Base-by-base conservation (phyloP, 2,113 vertebrate species). In the Neoarius graeffei region DNA sequence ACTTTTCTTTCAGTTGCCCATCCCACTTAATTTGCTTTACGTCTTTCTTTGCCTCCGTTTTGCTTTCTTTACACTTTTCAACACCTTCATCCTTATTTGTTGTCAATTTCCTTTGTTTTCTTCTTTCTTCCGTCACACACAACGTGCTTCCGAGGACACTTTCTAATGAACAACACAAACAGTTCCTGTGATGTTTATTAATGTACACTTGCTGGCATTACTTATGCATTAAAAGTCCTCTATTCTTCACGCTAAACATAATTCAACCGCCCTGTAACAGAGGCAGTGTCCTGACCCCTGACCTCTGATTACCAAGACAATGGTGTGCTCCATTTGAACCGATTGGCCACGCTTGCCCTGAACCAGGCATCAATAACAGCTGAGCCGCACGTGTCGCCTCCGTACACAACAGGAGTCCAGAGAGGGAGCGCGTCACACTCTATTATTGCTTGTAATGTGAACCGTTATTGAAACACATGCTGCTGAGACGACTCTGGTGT, bases 271-370 rank as follows among this genome's bases (percentile, higher is more conserved):
- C n/a, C 56, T 60, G 57, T n/a, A 69, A 82, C 9, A 19, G 25
- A 74, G 35, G 79, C 67, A 74, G 69, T 62, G 30, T 54, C 56
- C 76, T 82, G 83, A 83, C 88, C 83, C 69, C 81, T 64, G 81
- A 79, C 85, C 86, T 89, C 59, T 87, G 71, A 90, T 89, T 89
- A 83, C 89, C 85, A 89, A 87, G 66, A 90, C 85, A 90, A 87
- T 90, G 76, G 80, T 11, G n/a, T 13, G 52, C 56, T 89, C 83
- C 42, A 77, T 74, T 85, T 27, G 64, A 64, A 54, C 50, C n/a
- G 60, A 87, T 89, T 85, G 77, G 87, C 59, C 82, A 87, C 66
- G 87, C 85, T 85, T 85, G 85, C 56, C 85, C 85, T 23, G 59
- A 89, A 85, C 89, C 87, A 50, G 67, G 48, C 7, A 30, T 85